phyloP scores from a whole-genome alignment of 2,113 vertebrate species.

The Anguilla japonica region DNA sequence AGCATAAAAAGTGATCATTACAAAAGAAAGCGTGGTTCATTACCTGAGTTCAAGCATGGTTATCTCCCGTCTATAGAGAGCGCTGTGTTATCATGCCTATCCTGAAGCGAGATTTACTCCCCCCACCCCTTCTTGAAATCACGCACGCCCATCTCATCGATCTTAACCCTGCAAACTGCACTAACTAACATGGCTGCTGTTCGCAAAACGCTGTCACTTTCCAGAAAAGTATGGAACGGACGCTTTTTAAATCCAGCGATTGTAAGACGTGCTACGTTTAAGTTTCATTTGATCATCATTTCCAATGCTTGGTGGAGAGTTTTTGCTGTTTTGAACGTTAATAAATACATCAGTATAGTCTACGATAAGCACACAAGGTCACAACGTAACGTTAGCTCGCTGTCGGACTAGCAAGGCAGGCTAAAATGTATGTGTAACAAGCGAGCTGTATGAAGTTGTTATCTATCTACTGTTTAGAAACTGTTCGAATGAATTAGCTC shows the following conservation, averaged over 20 bases:
- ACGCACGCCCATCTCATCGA: not conserved
- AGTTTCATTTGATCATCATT: not conserved
- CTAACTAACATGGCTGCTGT: constrained; percentile 63
- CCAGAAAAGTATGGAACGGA: constrained; percentile 54
- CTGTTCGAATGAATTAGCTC: no score
- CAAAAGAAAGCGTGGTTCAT: not conserved
- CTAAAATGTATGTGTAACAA: not conserved
- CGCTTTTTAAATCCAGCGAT: constrained; percentile 56
- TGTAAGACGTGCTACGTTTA: constrained; percentile 49
- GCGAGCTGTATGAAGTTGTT: not conserved
- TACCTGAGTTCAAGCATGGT: not conserved
- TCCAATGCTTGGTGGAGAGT: not conserved
- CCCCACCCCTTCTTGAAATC: not conserved
- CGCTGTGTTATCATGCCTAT: not conserved
- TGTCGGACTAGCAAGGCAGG: not conserved
- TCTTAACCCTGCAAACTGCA: not conserved
- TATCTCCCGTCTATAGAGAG: not conserved
- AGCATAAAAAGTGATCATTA: no score
- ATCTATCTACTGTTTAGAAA: no score
- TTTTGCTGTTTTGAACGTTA: not conserved
- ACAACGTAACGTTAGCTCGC: not conserved
- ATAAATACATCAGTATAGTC: not conserved
- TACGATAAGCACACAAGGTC: not conserved
- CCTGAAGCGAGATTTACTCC: not conserved
- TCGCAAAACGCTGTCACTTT: constrained; percentile 52